Base-by-base conservation (phyloP, 2,113 vertebrate species). In the Sarotherodon lohbergeri region DNA sequence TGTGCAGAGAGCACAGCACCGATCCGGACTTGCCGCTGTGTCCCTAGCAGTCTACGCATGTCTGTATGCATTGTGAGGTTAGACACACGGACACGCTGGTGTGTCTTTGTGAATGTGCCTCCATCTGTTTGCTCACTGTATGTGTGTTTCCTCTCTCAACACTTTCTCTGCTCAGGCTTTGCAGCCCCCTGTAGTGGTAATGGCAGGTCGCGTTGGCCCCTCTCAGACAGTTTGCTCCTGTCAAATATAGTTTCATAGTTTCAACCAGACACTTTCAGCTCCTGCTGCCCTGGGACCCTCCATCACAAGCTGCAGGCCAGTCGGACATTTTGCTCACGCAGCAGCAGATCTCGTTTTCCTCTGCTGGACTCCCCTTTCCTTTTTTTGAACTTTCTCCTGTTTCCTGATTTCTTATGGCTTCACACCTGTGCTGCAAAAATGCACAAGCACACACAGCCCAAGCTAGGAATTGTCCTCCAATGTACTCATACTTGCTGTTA, bases 181-280 rank as follows among this genome's bases (percentile, higher is more conserved):
- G 81, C n/a, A 66, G 63, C 86, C 84, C 71, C 89, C 81, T 43
- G 82, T 82, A 59, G 89, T 6, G 83, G 39, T 94, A 87, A 92
- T 88, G 73, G 82, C 89, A 88, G 91, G 80, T 89, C 57, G 3
- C 84, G 71, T 90, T 86, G 91, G 59, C 68, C 90, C 80, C 86
- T 92, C 61, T 83, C 73, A 54, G 48, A 89, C 81, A 71, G 88
- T 93, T 93, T 90, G 89, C 90, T 89, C 85, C 85, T 91, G 93
- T 94, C 94, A 86, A 90, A 93, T 87, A 91, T 85, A 84, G 88
- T 93, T 93, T 91, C 87, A 91, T 85, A 84, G 86, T 93, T 93
- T 92, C 82, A 84, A 61, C 57, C 84, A 56, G 86, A 89, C 54
- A 9, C 27, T 80, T 84, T 86, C 89, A 80, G 46, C 86, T 81